These are phyloP conservation scores for Pteruthius melanotis DNA, from an alignment of 2,113 vertebrate species.

Conservation along the genomic window DNA sequence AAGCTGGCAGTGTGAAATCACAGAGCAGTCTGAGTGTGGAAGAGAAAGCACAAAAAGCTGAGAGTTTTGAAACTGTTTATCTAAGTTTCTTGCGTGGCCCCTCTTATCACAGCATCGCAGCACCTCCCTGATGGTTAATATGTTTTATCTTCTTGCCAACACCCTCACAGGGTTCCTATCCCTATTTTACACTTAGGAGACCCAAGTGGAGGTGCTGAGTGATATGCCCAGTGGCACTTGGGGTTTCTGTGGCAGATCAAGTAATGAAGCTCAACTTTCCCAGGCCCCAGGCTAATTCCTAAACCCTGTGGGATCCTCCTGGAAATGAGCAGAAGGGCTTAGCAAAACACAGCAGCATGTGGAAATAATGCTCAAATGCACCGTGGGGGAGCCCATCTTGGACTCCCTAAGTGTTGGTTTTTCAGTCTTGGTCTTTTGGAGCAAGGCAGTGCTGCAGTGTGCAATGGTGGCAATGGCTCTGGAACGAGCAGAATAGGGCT, in stretches of 20 bases:
- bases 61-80: conserved; percentile 40
- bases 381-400: background rate
- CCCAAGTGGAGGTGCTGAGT: conserved; percentile 14
- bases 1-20: background rate
- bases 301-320: conserved; percentile 16
- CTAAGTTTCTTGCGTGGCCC: background rate
- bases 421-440: background rate
- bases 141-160: conserved; percentile 44
- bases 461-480: background rate
- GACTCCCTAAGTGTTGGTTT: background rate
- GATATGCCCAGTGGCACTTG: conserved; percentile 48
- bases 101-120: conserved; percentile 19
- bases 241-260: conserved; percentile 57
- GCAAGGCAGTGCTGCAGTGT: background rate
- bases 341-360: background rate
- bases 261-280: conserved; percentile 45
- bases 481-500: background rate
- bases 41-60: conserved; percentile 2
- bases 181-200: conserved; percentile 36
- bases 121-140: conserved; percentile 11
- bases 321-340: conserved; percentile 1
- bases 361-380: background rate
- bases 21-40: background rate
- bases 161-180: conserved; percentile 34
- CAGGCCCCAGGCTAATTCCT: conserved; percentile 43